These are phyloP conservation scores for Seriola rivoliana DNA, from an alignment of 2,113 vertebrate species.

Conservation along the genomic window DNA sequence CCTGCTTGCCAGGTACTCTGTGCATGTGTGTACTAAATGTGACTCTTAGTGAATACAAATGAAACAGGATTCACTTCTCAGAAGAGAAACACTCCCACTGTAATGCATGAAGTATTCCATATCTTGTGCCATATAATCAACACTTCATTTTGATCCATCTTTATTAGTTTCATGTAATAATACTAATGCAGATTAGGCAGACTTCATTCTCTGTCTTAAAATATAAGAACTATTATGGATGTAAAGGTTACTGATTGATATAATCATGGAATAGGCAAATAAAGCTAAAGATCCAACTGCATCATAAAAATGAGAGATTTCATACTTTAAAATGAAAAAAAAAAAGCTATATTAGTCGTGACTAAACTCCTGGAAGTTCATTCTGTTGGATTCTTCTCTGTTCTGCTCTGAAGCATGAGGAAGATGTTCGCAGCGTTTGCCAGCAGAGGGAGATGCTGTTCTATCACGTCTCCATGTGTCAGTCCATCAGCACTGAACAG, in stretches of 20 bases:
- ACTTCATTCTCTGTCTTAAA: background rate
- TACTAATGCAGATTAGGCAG: background rate
- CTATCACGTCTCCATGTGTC: constrained; percentile 18
- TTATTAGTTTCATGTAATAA: background rate
- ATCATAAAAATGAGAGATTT: background rate
- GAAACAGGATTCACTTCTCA: constrained; percentile 13
- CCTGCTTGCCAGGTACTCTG: constrained; percentile 16
- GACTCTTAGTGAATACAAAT: constrained; percentile 36
- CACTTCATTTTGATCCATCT: background rate
- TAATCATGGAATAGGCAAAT: background rate
- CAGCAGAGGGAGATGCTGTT: constrained; percentile 76
- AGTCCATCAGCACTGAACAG: constrained; percentile 28
- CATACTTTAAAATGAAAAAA: background rate
- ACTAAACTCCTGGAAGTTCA: background rate
- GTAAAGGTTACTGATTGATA: background rate
- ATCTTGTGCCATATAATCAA: background rate
- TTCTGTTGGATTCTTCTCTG: background rate
- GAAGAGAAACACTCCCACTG: background rate
- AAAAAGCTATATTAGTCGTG: background rate
- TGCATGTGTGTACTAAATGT: constrained; percentile 30
- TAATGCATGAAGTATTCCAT: background rate
- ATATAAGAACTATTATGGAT: background rate
- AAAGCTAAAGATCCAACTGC: background rate
- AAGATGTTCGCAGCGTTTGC: constrained; percentile 37
- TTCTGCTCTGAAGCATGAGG: background rate